Base-by-base conservation (phyloP, 23 tunicate genomes). In the Halocynthia roretzi region DNA sequence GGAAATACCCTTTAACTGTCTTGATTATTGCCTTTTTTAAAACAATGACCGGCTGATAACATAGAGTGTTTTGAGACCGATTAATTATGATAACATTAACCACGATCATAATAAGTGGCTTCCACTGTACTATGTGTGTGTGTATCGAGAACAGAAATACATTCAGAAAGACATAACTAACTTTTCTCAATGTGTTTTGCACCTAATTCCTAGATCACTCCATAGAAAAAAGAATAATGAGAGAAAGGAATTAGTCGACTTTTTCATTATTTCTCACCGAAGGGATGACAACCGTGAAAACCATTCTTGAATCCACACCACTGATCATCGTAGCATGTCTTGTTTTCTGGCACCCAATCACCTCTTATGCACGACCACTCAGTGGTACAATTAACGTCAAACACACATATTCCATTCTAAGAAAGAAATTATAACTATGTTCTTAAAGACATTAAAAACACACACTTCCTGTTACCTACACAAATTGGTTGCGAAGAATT, bases 281-380 rank as follows among this genome's bases (percentile, higher is more conserved):
- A 53, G 64, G 64, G 56, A 19, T 74, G 67, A 63, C 78, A 74
- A 4, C 67, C 78, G 19, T 14, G 67, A 74, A 53, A 62, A 9
- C 65, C 78, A 14, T 74, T 53, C 9, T 53, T 15, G n/a, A 53
- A 14, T 21, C 11, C 48, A 53, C 78, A 74, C 17, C 8, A 8
- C 31, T 74, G 78, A 8, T 52, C 63, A 2, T 74, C 78, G 78
- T 55, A 53, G 18, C 78, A 74, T 74, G 9, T 55, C 8, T 8
- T 74, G 62, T 74, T 64, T 53, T 74, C 78, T 17, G 64, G 56
- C 23, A 14, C 21, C 78, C 78, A 74, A 8, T 54, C 62, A 11
- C 67, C 67, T 8, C 14, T 53, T 12, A 74, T 22, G 67, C 78
- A 74, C 6, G 62, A 14, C 22, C 78, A 74, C 15, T 15, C 8